Conservation (phyloP, 1,140 invertebrate genomes). For the Zaprionus ghesquierei region DNA sequence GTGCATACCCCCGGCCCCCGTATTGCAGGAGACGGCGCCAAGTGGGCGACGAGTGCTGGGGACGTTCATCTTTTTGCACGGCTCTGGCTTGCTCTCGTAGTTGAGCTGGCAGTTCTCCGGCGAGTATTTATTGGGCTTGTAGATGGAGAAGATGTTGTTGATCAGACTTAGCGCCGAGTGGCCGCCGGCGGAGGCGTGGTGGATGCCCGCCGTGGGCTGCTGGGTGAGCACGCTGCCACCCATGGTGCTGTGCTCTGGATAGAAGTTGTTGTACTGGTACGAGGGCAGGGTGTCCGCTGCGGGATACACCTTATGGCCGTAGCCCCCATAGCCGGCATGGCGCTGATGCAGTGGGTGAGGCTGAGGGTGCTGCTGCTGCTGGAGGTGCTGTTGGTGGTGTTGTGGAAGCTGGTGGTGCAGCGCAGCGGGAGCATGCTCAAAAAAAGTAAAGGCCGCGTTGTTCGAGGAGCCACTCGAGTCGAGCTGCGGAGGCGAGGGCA, state of each 20-base stretch:
- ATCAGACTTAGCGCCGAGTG: conserved; percentile 81
- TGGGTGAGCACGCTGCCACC: conserved; percentile 69
- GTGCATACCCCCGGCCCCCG: conserved; percentile 2
- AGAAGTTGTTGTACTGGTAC: conserved; percentile 82
- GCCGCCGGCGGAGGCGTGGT: conserved; percentile 66
- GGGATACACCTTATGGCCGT: conserved; percentile 78
- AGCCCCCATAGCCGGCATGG: conserved; percentile 36
- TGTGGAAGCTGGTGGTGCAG: conserved; percentile 34
- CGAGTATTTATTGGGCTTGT: conserved; percentile 82
- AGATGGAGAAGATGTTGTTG: conserved; percentile 83
- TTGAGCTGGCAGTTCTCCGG: conserved; percentile 81
- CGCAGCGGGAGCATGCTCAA: conserved; percentile 66
- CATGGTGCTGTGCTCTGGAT: conserved; percentile 62
- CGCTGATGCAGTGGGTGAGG: conserved; percentile 5
- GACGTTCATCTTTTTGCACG: conserved; percentile 83
- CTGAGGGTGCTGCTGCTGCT: neutral
- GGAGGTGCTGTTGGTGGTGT: neutral
- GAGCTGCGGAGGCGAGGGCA: conserved; percentile 77
- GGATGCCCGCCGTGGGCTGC: conserved; percentile 65
- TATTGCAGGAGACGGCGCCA: conserved; percentile 50
- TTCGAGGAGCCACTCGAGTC: conserved; percentile 64
- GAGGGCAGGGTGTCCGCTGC: conserved; percentile 70
- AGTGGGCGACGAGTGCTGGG: conserved; percentile 72
- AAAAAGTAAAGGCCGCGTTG: conserved; percentile 71
- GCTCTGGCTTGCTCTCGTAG: conserved; percentile 82